A percentile compares a stretch with the other conserved stretches of the same genome.
Conservation (phyloP, 2,113 vertebrate species). For the Zonotrichia leucophrys region DNA sequence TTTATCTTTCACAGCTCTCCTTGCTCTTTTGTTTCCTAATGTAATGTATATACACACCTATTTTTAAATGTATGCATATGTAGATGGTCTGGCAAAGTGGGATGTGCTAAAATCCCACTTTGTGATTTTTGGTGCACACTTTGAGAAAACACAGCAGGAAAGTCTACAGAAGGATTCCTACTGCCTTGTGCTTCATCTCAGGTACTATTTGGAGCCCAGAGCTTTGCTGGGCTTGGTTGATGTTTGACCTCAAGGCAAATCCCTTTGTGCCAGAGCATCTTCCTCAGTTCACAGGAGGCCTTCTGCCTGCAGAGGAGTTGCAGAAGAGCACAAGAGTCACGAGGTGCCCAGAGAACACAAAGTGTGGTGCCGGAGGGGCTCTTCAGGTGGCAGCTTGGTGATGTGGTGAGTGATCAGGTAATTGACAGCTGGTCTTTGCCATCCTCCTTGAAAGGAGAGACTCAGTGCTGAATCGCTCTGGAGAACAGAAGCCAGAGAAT, state of each 20-base stretch:
- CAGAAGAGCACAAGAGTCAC: background rate
- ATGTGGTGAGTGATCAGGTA: background rate
- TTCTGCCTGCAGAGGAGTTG: background rate
- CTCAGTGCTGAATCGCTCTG: background rate
- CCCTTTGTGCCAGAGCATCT: background rate
- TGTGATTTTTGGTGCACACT: no score
- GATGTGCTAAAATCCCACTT: accelerated
- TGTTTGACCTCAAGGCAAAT: background rate
- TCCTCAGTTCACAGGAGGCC: background rate
- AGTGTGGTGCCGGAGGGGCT: background rate
- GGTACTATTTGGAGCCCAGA: background rate
- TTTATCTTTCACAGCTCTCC: background rate
- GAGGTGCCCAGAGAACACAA: background rate
- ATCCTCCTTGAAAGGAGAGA: background rate
- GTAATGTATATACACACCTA: background rate
- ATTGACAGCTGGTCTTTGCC: background rate
- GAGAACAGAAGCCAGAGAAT: background rate
- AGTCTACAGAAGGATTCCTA: background rate
- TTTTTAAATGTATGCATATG: background rate
- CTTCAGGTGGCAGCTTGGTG: background rate
- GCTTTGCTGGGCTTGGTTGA: background rate
- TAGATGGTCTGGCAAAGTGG: background rate
- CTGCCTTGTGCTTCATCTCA: background rate
- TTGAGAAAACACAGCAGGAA: background rate
- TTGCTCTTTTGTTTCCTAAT: background rate